Evolutionary conservation across 1,140 invertebrate species (phyloP).

Genomic region (Heterodera schachtii): DNA sequence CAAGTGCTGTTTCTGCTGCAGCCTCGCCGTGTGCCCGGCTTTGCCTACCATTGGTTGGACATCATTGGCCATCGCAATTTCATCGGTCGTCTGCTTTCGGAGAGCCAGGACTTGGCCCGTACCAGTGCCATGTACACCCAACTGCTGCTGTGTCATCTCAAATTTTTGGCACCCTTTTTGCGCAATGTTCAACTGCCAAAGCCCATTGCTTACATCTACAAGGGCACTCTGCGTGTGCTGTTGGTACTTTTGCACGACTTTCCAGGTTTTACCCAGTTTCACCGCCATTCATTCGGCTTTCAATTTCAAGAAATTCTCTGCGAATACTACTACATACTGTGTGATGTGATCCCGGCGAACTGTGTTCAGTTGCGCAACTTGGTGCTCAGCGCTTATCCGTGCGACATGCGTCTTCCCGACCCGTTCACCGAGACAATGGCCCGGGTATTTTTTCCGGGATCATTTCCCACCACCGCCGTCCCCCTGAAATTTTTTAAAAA

Average conservation of each 20-base stretch:
- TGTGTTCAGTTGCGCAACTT: slow-evolving; percentile 99
- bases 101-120: slow-evolving; percentile 66
- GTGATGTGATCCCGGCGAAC: slow-evolving; percentile 96
- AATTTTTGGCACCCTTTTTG: slow-evolving; percentile 92
- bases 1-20: slow-evolving; percentile 69
- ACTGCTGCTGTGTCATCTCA: slow-evolving; percentile 90
- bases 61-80: slow-evolving; percentile 90
- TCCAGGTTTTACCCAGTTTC: slow-evolving; percentile 69
- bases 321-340: slow-evolving; percentile 98
- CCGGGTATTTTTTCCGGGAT: not conserved
- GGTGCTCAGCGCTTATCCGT: slow-evolving; percentile 92
- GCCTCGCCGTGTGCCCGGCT: slow-evolving; percentile 92
- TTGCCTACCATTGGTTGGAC: slow-evolving; percentile 97
- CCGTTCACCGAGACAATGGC: slow-evolving; percentile 81
- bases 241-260: slow-evolving; percentile 95
- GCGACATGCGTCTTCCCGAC: slow-evolving; percentile 95
- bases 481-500: no score
- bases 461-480: no score
- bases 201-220: slow-evolving; percentile 88
- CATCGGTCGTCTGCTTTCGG: slow-evolving; percentile 86
- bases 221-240: slow-evolving; percentile 91
- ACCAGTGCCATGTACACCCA: slow-evolving; percentile 75
- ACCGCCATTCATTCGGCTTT: not conserved
- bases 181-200: slow-evolving; percentile 92
- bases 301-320: slow-evolving; percentile 81